These are phyloP conservation scores for Eulemur coronatus DNA, from an alignment of 2,797 vertebrate genomes.

Conservation along the genomic window DNA sequence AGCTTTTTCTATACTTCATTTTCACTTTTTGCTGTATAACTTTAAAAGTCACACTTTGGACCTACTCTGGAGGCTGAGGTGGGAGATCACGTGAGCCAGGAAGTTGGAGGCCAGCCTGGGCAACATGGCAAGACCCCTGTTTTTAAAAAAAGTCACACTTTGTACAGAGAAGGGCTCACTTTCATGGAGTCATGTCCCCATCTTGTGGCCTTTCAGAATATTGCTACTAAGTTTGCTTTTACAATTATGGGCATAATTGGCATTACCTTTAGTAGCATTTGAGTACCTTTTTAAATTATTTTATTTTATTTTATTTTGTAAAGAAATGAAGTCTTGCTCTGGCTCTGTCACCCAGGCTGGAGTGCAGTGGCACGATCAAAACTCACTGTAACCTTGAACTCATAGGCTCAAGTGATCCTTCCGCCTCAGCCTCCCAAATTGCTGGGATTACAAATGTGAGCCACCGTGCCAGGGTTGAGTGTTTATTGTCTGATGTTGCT, in stretches of 20 bases:
- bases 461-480: background rate
- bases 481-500: conserved; percentile 9
- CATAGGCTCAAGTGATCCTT: background rate
- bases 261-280: background rate
- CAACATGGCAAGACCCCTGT: background rate
- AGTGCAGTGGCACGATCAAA: too few relatives aligned
- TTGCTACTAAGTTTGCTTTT: conserved; percentile 50
- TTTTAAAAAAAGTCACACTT: background rate
- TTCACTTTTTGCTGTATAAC: conserved; percentile 9
- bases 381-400: background rate
- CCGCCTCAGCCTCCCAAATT: background rate
- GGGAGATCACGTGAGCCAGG: background rate
- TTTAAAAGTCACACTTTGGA: background rate
- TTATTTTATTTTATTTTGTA: too few relatives aligned
- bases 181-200: conserved; percentile 55
- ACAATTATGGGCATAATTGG: background rate
- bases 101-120: background rate
- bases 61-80: background rate
- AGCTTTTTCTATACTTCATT: background rate
- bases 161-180: background rate
- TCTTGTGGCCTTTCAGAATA: conserved; percentile 71
- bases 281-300: background rate
- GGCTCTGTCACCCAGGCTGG: too few relatives aligned
- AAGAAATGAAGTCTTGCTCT: background rate
- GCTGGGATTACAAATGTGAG: background rate